These are phyloP conservation scores for Limnephilus rhombicus DNA, from an alignment of 2,888 invertebrate genomes.

Conservation along the genomic window DNA sequence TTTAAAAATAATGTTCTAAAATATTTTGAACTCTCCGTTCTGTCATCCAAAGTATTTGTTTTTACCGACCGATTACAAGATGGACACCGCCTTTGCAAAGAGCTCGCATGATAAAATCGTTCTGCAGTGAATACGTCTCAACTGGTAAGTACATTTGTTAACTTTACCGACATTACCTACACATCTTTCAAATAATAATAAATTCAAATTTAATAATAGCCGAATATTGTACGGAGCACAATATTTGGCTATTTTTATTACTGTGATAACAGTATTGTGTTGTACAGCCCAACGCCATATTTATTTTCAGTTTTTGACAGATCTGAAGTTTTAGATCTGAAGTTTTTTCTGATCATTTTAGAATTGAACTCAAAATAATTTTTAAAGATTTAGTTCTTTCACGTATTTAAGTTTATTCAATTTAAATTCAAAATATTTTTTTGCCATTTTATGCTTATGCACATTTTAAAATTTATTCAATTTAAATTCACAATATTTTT, in stretches of 20 bases:
- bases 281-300: background rate
- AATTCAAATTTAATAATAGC: constrained; percentile 15
- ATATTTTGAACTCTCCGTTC: background rate
- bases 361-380: background rate
- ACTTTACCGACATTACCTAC: constrained; percentile 46
- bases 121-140: background rate
- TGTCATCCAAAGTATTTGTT: background rate
- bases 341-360: background rate
- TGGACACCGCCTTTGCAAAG: constrained; percentile 20
- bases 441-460: background rate
- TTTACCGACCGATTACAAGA: constrained; percentile 46
- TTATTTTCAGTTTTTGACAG: background rate
- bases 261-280: background rate
- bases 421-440: background rate
- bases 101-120: constrained; percentile 51
- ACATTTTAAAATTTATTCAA: too few relatives aligned
- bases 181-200: background rate
- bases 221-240: background rate
- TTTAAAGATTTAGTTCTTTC: background rate
- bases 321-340: background rate
- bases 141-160: constrained; percentile 48
- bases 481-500: too few relatives aligned
- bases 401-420: background rate
- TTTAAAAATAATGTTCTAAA: background rate
- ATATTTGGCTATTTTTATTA: background rate